These are phyloP conservation scores for Accipiter virgatus DNA, from an alignment of 2,113 vertebrate species.

Conservation along the genomic window DNA sequence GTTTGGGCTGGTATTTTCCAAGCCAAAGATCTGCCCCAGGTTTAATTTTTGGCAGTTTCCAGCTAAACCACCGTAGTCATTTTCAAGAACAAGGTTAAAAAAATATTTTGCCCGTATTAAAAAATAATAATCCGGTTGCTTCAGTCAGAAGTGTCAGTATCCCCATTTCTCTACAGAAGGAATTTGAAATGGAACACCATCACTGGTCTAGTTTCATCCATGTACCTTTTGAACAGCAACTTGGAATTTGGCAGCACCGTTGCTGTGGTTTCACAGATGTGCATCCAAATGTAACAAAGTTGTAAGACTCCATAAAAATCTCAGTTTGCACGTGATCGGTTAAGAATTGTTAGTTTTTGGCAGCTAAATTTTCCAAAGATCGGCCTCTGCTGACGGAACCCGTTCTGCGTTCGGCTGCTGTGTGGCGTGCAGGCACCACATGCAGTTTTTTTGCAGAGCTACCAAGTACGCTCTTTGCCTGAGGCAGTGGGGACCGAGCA, in stretches of 20 bases:
- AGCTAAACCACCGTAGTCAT: constrained; percentile 18
- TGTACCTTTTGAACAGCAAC: neutral
- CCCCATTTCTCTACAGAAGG: neutral
- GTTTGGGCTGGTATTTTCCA: neutral
- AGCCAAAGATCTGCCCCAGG: constrained; percentile 21
- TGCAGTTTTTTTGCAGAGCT: neutral
- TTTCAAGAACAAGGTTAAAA: constrained; percentile 44
- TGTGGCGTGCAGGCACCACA: neutral
- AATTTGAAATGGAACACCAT: neutral
- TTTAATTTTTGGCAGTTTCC: constrained; percentile 36
- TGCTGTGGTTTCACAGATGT: constrained; percentile 1
- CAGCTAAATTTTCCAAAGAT: neutral
- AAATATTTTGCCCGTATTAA: constrained; percentile 42
- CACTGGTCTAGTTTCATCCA: neutral
- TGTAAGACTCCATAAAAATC: neutral
- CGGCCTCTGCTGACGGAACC: neutral
- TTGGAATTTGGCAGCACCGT: neutral
- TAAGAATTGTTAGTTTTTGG: neutral
- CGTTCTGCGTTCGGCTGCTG: rapidly evolving
- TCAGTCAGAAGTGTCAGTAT: neutral
- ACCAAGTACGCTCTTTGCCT: neutral
- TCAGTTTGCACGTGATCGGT: neutral
- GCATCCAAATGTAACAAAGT: neutral
- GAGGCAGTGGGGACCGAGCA: neutral
- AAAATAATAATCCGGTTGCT: constrained; percentile 15